Conservation (phyloP, 2,113 vertebrate genomes). For the Fulmarus glacialis region DNA sequence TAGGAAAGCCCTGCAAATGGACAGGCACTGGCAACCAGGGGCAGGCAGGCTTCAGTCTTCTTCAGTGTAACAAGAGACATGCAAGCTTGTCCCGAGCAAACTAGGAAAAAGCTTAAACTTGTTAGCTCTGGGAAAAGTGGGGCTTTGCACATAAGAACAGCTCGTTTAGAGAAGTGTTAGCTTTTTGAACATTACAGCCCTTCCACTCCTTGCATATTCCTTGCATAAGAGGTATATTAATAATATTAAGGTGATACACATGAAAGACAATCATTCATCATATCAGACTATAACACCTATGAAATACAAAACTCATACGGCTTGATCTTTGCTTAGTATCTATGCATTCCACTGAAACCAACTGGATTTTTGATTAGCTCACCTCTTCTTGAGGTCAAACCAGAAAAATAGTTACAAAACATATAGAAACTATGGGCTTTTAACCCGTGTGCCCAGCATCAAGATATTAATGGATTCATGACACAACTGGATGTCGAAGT, state of each 20-base stretch:
- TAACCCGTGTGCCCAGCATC: background rate
- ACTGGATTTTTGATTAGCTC: background rate
- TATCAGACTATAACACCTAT: background rate
- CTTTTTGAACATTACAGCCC: background rate
- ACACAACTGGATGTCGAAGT: background rate
- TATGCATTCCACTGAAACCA: background rate
- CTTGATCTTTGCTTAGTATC: background rate
- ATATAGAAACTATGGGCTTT: background rate
- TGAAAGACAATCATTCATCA: background rate
- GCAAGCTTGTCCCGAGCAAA: background rate
- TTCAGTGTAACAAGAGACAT: background rate
- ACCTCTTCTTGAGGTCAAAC: background rate
- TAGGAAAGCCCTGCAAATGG: background rate
- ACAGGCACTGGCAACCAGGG: background rate
- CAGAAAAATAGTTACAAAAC: background rate
- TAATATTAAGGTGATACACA: background rate
- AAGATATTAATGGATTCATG: background rate
- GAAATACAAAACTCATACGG: background rate
- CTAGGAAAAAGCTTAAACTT: background rate
- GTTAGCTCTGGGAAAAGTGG: background rate
- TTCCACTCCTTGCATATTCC: background rate
- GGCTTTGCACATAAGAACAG: background rate
- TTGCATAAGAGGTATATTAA: background rate
- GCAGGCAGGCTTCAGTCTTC: background rate
- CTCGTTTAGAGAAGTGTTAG: background rate